phyloP scores from a whole-genome alignment of 2,888 invertebrate genomes.

The Diarsia brunnea region DNA sequence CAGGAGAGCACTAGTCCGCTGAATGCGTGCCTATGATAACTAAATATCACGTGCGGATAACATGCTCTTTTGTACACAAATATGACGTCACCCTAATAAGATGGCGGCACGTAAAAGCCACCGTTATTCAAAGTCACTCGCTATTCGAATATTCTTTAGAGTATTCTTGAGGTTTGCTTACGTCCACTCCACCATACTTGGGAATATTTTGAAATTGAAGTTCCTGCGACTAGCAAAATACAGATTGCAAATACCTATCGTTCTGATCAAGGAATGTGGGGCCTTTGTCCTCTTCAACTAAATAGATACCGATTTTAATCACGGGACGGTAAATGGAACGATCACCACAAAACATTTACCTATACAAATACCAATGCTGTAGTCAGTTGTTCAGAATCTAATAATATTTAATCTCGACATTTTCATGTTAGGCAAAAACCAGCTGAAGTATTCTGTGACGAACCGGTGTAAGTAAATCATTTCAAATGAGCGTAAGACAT shows the following conservation, averaged over 20 bases:
- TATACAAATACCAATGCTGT: conserved; percentile 2
- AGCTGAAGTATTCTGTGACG: conserved; percentile 47
- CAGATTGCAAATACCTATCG: conserved; percentile 24
- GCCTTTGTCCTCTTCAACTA: conserved; percentile 34
- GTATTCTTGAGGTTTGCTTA: conserved; percentile 35
- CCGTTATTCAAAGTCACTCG: conserved; percentile 46
- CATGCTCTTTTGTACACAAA: conserved; percentile 47
- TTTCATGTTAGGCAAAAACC: conserved; percentile 29
- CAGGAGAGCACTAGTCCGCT: conserved; percentile 68
- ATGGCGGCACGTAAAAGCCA: conserved; percentile 21
- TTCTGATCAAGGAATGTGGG: conserved; percentile 9
- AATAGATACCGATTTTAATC: conserved; percentile 26
- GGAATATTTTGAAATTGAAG: conserved; percentile 15
- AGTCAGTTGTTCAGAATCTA: conserved; percentile 2
- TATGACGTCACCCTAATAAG: conserved; percentile 43
- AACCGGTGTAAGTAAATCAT: conserved; percentile 56
- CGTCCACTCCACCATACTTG: conserved; percentile 12
- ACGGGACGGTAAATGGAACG: neutral
- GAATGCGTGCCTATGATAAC: conserved; percentile 56
- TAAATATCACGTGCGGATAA: conserved; percentile 53
- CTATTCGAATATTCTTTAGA: conserved; percentile 37
- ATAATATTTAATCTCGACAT: conserved; percentile 36
- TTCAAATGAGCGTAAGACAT: conserved; percentile 59
- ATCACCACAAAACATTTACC: neutral
- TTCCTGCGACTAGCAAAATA: neutral